Percentiles rank a stretch among this genome's conserved stretches.
Conservation (phyloP, 1,140 invertebrate species). For the Cydia fagiglandana region DNA sequence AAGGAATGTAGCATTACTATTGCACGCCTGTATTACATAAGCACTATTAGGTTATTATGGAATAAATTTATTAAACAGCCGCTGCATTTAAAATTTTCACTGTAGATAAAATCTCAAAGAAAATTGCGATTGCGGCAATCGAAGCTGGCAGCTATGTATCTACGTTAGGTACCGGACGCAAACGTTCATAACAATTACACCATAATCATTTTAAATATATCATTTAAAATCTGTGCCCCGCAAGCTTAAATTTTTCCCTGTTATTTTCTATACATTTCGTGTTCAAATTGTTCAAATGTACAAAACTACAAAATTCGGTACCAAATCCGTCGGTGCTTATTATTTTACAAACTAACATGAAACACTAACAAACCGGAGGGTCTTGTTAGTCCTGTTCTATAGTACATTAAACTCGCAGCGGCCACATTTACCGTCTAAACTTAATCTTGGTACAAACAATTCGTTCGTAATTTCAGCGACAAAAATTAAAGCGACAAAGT, state of each 20-base stretch:
- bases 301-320: neutral
- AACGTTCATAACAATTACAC: no score
- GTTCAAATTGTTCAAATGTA: neutral
- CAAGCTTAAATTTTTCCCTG: neutral
- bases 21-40: no score
- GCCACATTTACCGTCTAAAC: neutral
- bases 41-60: no score
- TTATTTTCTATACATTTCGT: neutral
- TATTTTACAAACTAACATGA: constrained; percentile 1
- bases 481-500: neutral
- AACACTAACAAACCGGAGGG: neutral
- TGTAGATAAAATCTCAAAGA: no score
- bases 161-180: no score
- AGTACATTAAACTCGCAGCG: neutral
- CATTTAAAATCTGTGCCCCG: no score
- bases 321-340: neutral
- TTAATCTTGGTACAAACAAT: constrained; percentile 8
- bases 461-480: neutral
- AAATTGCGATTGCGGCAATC: no score
- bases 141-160: no score
- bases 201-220: no score
- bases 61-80: no score
- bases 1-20: no score
- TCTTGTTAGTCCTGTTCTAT: neutral
- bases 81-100: no score